A percentile compares a stretch with the other conserved stretches of the same genome.
Conservation (phyloP, 2,888 invertebrate species). For the Athrips mouffetella region DNA sequence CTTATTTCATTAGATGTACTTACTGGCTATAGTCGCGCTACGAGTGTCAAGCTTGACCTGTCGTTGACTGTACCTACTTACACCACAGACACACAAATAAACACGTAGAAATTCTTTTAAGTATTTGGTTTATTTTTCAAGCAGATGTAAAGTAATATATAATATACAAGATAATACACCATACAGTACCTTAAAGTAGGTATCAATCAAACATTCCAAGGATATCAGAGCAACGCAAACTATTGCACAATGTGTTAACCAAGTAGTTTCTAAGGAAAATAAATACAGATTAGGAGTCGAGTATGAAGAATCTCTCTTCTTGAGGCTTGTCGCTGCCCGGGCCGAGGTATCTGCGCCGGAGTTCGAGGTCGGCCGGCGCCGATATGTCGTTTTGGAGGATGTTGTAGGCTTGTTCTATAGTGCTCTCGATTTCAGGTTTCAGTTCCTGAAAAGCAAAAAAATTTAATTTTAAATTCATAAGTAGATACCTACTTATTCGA, state of each 20-base stretch:
- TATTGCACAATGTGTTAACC: conserved; percentile 2
- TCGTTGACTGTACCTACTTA: no score
- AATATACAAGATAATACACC: no score
- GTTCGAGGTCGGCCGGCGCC: conserved; percentile 68
- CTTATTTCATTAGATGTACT: no score
- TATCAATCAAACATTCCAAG: no score
- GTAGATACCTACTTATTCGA: neutral
- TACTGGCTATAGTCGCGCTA: no score
- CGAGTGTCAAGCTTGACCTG: no score
- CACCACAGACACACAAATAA: no score
- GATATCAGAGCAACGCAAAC: neutral
- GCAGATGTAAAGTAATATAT: no score
- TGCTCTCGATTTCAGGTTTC: conserved; percentile 64
- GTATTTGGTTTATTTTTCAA: no score
- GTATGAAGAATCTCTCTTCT: conserved; percentile 64
- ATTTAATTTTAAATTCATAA: neutral
- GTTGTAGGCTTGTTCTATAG: conserved; percentile 71
- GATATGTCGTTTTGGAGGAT: conserved; percentile 77
- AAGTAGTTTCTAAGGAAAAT: conserved; percentile 21
- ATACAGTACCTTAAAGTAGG: no score
- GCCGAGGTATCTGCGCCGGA: conserved; percentile 64
- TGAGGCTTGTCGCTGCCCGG: conserved; percentile 66
- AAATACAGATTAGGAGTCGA: conserved; percentile 33
- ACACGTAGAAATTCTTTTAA: no score
- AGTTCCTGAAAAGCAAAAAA: conserved; percentile 53